phyloP scores from a whole-genome alignment of 1,140 invertebrate species.

The Lepidurus apus region DNA sequence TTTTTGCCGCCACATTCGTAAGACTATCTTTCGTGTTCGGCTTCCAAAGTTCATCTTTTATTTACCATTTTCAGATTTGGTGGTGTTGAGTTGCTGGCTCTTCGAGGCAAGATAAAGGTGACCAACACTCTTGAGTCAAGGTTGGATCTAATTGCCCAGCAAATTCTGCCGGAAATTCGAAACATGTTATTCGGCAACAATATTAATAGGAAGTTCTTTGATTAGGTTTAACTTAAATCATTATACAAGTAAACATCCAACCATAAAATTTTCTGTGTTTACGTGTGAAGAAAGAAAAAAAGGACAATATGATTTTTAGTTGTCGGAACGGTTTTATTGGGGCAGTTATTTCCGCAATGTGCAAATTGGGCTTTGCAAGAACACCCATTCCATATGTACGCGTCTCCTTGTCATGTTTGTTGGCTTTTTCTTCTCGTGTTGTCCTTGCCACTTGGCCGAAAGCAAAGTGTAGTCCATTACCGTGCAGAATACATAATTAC shows the following conservation, averaged over 20 bases:
- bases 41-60: constrained; percentile 28
- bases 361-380: constrained; percentile 5
- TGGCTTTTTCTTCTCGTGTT: background rate
- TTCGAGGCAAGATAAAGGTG: constrained; percentile 80
- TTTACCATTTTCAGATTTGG: constrained; percentile 59
- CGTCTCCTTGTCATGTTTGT: constrained; percentile 9
- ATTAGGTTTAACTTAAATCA: constrained; percentile 56
- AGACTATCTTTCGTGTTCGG: constrained; percentile 37
- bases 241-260: background rate
- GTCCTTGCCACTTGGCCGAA: background rate
- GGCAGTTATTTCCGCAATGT: background rate
- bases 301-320: background rate
- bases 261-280: background rate
- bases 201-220: constrained; percentile 91
- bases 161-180: constrained; percentile 89
- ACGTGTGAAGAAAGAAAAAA: background rate
- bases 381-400: background rate
- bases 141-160: constrained; percentile 86
- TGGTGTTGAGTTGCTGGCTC: constrained; percentile 80
- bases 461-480: background rate
- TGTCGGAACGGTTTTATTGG: background rate
- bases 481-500: background rate
- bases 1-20: constrained; percentile 67
- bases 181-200: constrained; percentile 89
- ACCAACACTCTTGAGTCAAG: constrained; percentile 91